These are phyloP conservation scores for Seladonia tumulorum DNA, from an alignment of 2,888 invertebrate genomes.

Conservation along the genomic window DNA sequence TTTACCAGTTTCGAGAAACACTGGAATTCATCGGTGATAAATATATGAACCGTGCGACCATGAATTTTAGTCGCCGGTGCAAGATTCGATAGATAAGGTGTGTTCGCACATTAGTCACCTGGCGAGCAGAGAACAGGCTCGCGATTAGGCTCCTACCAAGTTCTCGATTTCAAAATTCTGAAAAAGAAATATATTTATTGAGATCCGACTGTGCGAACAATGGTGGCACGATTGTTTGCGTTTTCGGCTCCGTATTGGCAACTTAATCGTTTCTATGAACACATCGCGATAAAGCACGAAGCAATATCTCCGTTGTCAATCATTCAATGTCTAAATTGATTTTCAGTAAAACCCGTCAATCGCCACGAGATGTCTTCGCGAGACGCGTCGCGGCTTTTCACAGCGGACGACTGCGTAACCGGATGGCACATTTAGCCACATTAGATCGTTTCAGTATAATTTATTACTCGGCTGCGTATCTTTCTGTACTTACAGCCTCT, in stretches of 20 bases:
- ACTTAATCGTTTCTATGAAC: background rate
- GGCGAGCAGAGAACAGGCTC: slow-evolving; percentile 18
- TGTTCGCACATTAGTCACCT: slow-evolving; percentile 51
- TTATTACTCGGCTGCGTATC: background rate
- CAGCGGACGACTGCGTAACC: background rate
- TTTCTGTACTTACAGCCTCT: background rate
- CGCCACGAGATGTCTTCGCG: background rate
- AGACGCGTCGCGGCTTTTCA: background rate
- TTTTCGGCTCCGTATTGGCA: background rate
- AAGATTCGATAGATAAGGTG: slow-evolving; percentile 11
- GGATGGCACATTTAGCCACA: background rate
- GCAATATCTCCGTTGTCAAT: background rate
- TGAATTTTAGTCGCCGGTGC: background rate
- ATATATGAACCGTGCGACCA: background rate
- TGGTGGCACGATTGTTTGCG: too few species aligned
- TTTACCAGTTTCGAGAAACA: slow-evolving; percentile 30
- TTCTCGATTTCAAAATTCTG: background rate
- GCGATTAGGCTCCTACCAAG: slow-evolving; percentile 30
- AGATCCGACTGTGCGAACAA: background rate
- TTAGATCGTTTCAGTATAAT: background rate
- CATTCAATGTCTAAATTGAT: background rate
- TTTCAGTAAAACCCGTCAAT: background rate
- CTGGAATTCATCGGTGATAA: background rate
- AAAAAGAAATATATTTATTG: too few species aligned
- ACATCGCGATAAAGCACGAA: too few species aligned